Evolutionary conservation across 2,113 vertebrate species (phyloP).

Genomic region (Climacteris rufus): DNA sequence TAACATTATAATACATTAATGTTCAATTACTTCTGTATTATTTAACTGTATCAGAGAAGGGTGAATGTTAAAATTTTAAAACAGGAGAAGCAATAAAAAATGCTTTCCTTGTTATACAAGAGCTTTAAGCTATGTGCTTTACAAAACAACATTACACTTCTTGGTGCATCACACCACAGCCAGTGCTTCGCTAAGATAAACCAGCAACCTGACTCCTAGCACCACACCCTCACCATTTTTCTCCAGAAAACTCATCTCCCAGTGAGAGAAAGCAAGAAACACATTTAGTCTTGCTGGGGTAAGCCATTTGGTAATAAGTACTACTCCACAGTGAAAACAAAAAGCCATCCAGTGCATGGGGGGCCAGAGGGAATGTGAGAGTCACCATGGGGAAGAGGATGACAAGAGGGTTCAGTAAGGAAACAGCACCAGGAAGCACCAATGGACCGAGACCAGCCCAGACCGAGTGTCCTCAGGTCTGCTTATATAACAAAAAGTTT

Average conservation of each 20-base stretch:
- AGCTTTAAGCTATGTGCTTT: background rate
- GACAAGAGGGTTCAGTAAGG: background rate
- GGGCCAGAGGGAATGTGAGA: accelerated
- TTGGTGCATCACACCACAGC: background rate
- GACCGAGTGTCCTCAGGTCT: background rate
- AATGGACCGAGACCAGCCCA: accelerated
- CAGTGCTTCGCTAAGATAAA: background rate
- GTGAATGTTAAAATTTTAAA: background rate
- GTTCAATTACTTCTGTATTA: background rate
- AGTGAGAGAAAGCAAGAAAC: background rate
- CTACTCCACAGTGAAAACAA: background rate
- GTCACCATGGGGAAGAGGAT: accelerated
- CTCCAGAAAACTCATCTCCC: background rate
- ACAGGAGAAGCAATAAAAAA: background rate
- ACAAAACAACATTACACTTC: background rate
- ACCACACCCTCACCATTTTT: background rate
- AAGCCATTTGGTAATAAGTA: background rate
- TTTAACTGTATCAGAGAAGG: background rate
- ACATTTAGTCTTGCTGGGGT: background rate
- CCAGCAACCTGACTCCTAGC: background rate
- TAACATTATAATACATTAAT: background rate
- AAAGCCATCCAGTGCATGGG: background rate
- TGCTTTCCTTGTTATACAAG: background rate
- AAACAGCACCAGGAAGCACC: background rate
- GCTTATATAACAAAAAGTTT: background rate